These are phyloP conservation scores for Gallinago solitaria DNA, from an alignment of 2,797 vertebrate species.

Conservation along the genomic window DNA sequence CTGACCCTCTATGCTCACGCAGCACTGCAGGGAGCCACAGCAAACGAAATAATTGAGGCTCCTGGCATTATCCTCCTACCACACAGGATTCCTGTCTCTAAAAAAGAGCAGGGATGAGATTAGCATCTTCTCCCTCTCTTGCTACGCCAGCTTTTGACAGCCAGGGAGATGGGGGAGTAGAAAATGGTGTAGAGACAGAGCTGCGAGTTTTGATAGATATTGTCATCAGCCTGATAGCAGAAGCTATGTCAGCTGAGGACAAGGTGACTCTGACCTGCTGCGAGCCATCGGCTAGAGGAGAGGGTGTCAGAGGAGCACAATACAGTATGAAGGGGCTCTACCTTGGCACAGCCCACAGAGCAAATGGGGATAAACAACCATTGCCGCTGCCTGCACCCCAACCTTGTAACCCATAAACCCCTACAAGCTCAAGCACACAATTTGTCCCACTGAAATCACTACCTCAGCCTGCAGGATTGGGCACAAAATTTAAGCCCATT, in stretches of 20 bases:
- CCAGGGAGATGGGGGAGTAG: not conserved
- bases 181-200: not conserved
- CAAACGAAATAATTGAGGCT: not conserved
- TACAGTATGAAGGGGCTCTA: not conserved
- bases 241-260: not conserved
- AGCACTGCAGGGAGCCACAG: not conserved
- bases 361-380: not conserved
- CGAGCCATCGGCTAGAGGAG: not conserved
- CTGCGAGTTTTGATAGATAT: slow-evolving; percentile 1
- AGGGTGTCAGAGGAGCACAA: not conserved
- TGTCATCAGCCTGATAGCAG: not conserved
- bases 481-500: not conserved
- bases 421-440: not conserved
- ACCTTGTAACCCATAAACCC: not conserved
- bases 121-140: slow-evolving; percentile 11
- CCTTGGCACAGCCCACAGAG: accelerated
- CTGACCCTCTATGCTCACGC: not conserved
- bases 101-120: not conserved
- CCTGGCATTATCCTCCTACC: not conserved
- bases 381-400: not conserved
- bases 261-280: not conserved
- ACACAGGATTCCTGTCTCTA: not conserved
- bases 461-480: not conserved
- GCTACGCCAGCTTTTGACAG: slow-evolving; percentile 7
- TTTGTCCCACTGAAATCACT: not conserved